A percentile compares a stretch with the other conserved stretches of the same genome.
Conservation (phyloP, 2,888 invertebrate species). For the Diogma glabrata region DNA sequence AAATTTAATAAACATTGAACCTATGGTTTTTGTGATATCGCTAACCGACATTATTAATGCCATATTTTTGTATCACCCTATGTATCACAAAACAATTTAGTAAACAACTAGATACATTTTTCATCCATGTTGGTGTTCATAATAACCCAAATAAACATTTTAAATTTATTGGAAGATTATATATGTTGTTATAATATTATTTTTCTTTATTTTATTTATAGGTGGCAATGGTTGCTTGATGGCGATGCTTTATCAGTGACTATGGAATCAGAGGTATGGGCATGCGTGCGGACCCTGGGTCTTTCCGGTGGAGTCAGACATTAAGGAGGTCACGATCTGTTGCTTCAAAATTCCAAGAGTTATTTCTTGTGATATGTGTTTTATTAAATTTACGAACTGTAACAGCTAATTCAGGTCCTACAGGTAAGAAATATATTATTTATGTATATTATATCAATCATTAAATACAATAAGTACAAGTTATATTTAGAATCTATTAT, state of each 20-base stretch:
- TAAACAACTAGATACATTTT: not conserved
- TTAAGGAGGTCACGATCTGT: constrained; percentile 46
- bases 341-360: constrained; percentile 41
- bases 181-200: not conserved
- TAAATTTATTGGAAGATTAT: no score
- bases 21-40: not conserved
- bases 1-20: no score
- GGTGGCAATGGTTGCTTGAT: constrained; percentile 57
- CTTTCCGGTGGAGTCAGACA: constrained; percentile 51
- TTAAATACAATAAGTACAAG: no score
- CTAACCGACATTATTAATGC: no score
- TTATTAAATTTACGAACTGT: constrained; percentile 15
- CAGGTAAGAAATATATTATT: constrained; percentile 14
- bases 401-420: constrained; percentile 15
- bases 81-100: not conserved
- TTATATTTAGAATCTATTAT: no score
- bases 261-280: constrained; percentile 88
- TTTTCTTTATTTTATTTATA: constrained; percentile 26
- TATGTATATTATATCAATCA: no score
- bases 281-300: constrained; percentile 76
- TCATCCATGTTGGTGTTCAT: no score
- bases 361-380: constrained; percentile 22
- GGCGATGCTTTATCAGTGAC: constrained; percentile 64
- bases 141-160: no score
- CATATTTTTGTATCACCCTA: not conserved